These are phyloP conservation scores for Malurus elegans DNA, from an alignment of 2,113 vertebrate species.

Conservation along the genomic window DNA sequence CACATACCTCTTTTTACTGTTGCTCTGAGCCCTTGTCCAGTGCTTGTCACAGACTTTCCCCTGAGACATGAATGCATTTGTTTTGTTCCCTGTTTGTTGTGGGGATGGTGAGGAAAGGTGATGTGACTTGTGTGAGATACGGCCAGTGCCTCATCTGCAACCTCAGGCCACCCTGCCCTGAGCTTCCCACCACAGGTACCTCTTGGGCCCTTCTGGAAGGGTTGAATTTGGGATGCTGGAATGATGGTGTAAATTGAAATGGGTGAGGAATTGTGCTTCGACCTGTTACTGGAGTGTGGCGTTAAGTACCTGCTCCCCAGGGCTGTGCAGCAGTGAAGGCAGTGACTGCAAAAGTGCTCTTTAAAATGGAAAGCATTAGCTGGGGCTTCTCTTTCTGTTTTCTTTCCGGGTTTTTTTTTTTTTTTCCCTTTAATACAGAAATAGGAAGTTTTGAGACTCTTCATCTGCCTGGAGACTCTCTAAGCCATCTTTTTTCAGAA, in stretches of 20 bases:
- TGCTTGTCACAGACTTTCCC: not conserved
- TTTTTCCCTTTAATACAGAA: not conserved
- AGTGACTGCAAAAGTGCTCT: not conserved
- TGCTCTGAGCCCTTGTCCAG: not conserved
- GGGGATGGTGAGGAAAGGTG: not conserved
- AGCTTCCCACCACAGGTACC: not conserved
- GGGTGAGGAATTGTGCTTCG: not conserved
- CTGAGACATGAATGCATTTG: not conserved
- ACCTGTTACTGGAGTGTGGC: accelerated
- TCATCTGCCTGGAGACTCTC: not conserved
- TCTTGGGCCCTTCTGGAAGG: not conserved
- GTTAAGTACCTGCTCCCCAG: not conserved
- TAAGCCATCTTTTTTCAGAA: not conserved
- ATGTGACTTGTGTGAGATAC: too few species aligned
- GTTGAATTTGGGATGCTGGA: accelerated
- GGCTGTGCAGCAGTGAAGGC: not conserved
- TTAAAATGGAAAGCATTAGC: not conserved
- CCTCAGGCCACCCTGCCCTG: not conserved
- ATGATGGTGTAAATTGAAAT: not conserved
- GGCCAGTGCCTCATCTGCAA: not conserved
- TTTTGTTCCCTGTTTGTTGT: not conserved
- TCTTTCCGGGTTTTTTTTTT: accelerated
- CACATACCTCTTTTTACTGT: not conserved
- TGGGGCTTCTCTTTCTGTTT: not conserved
- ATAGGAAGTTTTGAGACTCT: not conserved